Evolutionary conservation across 2,888 invertebrate species (phyloP).

Genomic region (Eremobia ochroleuca): DNA sequence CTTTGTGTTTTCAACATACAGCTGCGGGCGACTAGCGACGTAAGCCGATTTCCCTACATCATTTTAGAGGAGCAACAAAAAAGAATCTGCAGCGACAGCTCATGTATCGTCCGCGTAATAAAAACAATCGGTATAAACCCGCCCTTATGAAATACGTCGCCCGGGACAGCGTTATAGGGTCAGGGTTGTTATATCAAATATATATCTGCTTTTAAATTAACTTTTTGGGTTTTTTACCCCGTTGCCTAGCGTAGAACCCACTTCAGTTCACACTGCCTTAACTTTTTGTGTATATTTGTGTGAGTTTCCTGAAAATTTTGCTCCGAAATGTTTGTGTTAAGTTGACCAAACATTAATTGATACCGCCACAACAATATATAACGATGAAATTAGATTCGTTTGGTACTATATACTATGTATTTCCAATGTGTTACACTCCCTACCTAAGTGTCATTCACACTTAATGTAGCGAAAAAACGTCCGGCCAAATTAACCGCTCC

Average conservation of each 20-base stretch:
- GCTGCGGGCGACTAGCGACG: constrained; percentile 47
- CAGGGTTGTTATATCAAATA: constrained; percentile 57
- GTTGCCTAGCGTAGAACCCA: constrained; percentile 13
- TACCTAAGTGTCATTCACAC: constrained; percentile 19
- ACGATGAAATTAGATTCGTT: not conserved
- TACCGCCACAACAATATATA: not conserved
- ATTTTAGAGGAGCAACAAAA: constrained; percentile 60
- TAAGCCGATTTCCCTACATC: constrained; percentile 62
- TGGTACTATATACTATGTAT: not conserved
- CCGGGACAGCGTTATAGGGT: constrained; percentile 45
- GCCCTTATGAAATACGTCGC: constrained; percentile 57
- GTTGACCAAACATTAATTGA: not conserved
- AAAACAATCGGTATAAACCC: constrained; percentile 72
- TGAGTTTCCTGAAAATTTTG: not conserved
- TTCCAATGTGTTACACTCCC: constrained; percentile 12
- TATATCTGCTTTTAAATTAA: constrained; percentile 43
- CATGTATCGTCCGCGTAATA: constrained; percentile 70
- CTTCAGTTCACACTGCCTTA: not conserved
- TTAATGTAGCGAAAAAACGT: constrained; percentile 42
- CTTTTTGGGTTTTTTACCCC: constrained; percentile 25
- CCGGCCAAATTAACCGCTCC: constrained; percentile 43
- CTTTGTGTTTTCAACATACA: constrained; percentile 33
- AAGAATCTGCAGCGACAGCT: constrained; percentile 62
- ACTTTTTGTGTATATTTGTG: not conserved
- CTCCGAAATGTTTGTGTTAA: not conserved